Base-by-base conservation (phyloP, 2,797 vertebrate species). In the Morelia viridis region DNA sequence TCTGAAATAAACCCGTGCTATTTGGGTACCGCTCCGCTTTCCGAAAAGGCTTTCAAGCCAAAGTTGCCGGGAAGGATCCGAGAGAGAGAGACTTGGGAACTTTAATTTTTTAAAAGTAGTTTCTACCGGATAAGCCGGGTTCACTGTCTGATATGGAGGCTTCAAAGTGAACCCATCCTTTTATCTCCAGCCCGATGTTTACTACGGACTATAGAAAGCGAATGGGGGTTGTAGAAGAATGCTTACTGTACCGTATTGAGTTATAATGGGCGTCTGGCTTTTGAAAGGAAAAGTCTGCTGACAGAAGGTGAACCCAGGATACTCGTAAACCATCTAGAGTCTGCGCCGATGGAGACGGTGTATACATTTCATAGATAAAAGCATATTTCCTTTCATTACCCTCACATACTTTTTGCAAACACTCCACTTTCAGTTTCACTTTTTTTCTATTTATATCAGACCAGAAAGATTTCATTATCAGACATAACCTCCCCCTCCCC, bases 261-360 rank as follows among this genome's bases (percentile, higher is more conserved):
- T 92, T 71, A 58, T 4, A 50, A 31, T 12, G 35, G 26, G n/a
- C 58, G 83, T 92, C 92, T 90, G 68, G 93, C 86, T 87, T 71
- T 56, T 41, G 13, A 46, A 86, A 91, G 80, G 89, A 80, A 92
- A 92, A 91, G 91, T 92, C 91, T 57, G 90, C 22, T 83, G 61
- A 92, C 24, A 87, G 65, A 64, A 89, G 64, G 76, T 85, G 90
- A 41, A 76, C 57, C 1, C 7, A 56, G 64, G 13, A 87, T 76
- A 76, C 35, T 4, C 22, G 31, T 22, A 76, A 76, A 22, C 68
- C 28, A 17, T 19, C 13, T 35, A 24, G 11, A 46, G 8, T 3
- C 35, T 46, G 35, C 24, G 71, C 71, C 46, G 35, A 24, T 80
- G 71, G 35, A 6, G 35, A 41, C 71, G 24, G 8, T 1, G 4